Percentiles rank a stretch among this genome's conserved stretches.
Conservation (phyloP, 2,888 invertebrate genomes). For the Amphimallon solstitiale region DNA sequence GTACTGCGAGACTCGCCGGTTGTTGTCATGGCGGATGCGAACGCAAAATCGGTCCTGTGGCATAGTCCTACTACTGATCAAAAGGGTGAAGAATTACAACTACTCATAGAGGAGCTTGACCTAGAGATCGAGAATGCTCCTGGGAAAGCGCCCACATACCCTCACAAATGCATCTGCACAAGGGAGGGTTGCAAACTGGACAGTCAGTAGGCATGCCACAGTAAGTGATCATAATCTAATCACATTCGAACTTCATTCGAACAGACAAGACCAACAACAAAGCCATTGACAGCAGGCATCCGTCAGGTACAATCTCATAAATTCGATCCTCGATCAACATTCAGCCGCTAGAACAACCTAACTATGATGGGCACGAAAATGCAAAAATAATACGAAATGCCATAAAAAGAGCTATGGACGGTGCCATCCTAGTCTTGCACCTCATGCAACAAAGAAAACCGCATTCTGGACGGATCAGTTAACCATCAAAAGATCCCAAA, state of each 20-base stretch:
- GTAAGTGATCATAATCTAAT: conserved; percentile 12
- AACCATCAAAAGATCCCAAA: not conserved
- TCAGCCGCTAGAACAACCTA: not conserved
- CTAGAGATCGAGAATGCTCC: conserved; percentile 5
- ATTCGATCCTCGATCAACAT: no score
- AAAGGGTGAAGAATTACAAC: conserved; percentile 11
- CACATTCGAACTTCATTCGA: not conserved
- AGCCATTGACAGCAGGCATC: not conserved
- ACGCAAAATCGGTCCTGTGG: conserved; percentile 30
- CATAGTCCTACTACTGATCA: conserved; percentile 2
- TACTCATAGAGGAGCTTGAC: not conserved
- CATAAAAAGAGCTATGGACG: not conserved
- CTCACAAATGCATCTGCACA: not conserved
- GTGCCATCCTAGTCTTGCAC: not conserved
- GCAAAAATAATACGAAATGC: not conserved
- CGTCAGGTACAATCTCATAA: not conserved
- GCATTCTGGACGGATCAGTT: not conserved
- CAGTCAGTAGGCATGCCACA: not conserved
- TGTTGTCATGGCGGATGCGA: conserved; percentile 14
- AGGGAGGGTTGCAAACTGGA: not conserved
- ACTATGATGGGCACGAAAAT: not conserved
- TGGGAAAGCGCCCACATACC: not conserved
- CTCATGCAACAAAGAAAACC: not conserved
- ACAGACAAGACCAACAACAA: not conserved
- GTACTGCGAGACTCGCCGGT: not conserved